These are phyloP conservation scores for Emydoidea blandingii DNA, from an alignment of 2,797 vertebrate species.

Conservation along the genomic window DNA sequence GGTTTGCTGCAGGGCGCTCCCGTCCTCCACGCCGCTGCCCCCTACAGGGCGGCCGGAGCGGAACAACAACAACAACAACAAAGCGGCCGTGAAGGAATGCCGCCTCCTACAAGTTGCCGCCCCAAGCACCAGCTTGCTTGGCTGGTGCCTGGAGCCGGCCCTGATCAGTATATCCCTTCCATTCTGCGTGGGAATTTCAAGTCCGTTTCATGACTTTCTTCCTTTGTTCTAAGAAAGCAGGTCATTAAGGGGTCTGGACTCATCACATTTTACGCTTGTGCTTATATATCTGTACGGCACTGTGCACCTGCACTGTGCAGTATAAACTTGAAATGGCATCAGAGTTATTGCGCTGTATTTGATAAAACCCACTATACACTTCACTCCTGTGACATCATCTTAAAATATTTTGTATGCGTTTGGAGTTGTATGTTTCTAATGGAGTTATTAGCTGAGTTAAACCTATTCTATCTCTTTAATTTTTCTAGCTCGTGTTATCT, in stretches of 20 bases:
- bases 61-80: too few species aligned
- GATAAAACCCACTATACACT: rapidly evolving
- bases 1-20: too few species aligned
- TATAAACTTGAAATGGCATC: rapidly evolving
- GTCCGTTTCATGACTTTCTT: background rate
- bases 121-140: too few species aligned
- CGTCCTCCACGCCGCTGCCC: too few species aligned
- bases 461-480: rapidly evolving
- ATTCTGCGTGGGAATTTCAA: background rate
- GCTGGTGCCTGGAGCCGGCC: too few species aligned
- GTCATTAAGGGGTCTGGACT: background rate
- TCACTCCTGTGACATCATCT: background rate
- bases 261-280: background rate
- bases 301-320: background rate
- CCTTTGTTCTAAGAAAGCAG: background rate
- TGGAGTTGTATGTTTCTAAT: background rate
- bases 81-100: too few species aligned
- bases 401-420: background rate
- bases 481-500: background rate
- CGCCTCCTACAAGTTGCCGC: too few species aligned
- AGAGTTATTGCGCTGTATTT: background rate
- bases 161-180: background rate
- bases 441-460: background rate
- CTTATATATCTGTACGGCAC: background rate
- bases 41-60: too few species aligned